Percentiles rank a stretch among this genome's conserved stretches.
Conservation (phyloP, 2,888 invertebrate species). For the Dusona sp. region DNA sequence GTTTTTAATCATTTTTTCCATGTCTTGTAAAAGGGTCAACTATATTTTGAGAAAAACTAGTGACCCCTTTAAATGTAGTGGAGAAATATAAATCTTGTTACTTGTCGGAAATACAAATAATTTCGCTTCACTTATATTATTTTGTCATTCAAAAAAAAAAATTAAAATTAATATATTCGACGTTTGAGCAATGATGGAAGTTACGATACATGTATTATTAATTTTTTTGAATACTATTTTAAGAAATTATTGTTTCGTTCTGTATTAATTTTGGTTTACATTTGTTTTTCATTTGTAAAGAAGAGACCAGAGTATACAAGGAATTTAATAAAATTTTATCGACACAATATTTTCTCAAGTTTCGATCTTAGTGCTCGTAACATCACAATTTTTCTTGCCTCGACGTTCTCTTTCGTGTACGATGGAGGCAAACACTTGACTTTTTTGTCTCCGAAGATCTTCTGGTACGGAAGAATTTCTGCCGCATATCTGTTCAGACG, state of each 20-base stretch:
- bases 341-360: conserved; percentile 22
- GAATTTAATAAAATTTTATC: conserved; percentile 6
- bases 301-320: neutral
- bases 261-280: neutral
- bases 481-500: neutral
- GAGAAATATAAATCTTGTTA: neutral
- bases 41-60: neutral
- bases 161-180: too few relatives aligned
- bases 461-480: conserved; percentile 4
- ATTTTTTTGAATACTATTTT: neutral
- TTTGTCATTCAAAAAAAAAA: neutral
- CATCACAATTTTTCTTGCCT: conserved; percentile 19
- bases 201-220: neutral
- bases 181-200: too few relatives aligned
- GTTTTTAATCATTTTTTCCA: neutral
- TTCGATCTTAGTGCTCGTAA: conserved; percentile 20
- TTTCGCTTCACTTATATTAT: neutral
- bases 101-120: neutral
- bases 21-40: neutral
- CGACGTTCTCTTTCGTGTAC: conserved; percentile 12
- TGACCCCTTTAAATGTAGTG: neutral
- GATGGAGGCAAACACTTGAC: conserved; percentile 20
- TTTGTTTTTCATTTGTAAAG: neutral
- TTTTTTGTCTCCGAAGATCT: conserved; percentile 17
- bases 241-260: neutral